These are phyloP conservation scores for Craseonycteris thonglongyai DNA, from an alignment of 2,113 vertebrate species.

Conservation along the genomic window DNA sequence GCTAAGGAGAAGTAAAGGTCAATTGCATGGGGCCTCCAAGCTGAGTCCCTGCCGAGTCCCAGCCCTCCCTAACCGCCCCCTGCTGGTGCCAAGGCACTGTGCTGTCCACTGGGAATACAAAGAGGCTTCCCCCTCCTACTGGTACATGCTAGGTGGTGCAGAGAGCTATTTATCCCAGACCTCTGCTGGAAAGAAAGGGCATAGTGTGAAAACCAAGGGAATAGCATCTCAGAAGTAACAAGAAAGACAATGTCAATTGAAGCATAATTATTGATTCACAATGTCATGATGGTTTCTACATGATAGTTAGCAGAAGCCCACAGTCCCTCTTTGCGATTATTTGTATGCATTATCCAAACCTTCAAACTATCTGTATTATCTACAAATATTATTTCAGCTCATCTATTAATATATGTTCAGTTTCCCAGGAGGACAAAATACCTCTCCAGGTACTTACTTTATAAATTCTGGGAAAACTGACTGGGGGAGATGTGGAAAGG, in stretches of 20 bases:
- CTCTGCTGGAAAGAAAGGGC: conserved; percentile 10
- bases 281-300: not conserved
- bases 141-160: accelerated
- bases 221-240: not conserved
- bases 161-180: not conserved
- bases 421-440: conserved; percentile 23
- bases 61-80: not conserved
- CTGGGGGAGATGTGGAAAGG: conserved; percentile 49
- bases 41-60: not conserved
- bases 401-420: conserved; percentile 35
- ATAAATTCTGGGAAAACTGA: conserved; percentile 32
- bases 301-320: conserved; percentile 37
- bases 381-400: conserved; percentile 12
- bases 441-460: conserved; percentile 32
- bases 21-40: not conserved
- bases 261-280: not conserved
- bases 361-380: not conserved
- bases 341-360: not conserved
- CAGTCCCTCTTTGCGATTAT: not conserved
- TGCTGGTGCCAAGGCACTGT: not conserved
- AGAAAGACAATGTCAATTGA: not conserved
- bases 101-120: not conserved
- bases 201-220: not conserved
- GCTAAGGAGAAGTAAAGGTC: not conserved
- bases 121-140: not conserved